Evolutionary conservation across 64 coral and sea anemone species (phyloP).

Genomic region (Stylophora pistillata): DNA sequence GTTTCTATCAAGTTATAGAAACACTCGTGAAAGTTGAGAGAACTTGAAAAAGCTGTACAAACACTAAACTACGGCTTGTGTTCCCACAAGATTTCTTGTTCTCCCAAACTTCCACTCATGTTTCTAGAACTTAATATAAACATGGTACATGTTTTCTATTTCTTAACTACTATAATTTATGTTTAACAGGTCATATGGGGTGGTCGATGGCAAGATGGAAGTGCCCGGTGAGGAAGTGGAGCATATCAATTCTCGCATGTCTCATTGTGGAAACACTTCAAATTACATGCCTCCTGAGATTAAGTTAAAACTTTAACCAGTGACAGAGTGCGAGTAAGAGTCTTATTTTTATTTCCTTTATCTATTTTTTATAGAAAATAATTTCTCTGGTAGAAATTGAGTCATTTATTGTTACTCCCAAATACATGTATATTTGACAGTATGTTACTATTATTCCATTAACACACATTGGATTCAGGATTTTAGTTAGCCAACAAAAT

Average conservation of each 20-base stretch:
- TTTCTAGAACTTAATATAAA: no score
- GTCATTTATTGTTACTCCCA: not conserved
- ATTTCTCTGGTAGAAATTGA: not conserved
- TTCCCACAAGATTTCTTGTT: no score
- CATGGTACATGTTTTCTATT: no score
- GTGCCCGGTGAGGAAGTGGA: slow-evolving; percentile 75
- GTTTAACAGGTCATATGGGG: slow-evolving; percentile 71
- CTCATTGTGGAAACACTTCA: slow-evolving; percentile 62
- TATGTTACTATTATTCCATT: no score
- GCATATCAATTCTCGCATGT: slow-evolving; percentile 73
- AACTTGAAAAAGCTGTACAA: no score
- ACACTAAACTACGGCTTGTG: no score
- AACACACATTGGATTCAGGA: not conserved
- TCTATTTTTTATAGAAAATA: not conserved
- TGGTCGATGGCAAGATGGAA: slow-evolving; percentile 71
- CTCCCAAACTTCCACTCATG: no score
- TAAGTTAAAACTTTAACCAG: not conserved
- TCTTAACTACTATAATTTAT: slow-evolving; percentile 35
- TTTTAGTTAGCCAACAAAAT: not conserved
- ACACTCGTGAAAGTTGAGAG: slow-evolving; percentile 26
- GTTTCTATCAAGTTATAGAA: slow-evolving; percentile 16
- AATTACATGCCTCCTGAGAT: slow-evolving; percentile 84
- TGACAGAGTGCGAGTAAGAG: not conserved
- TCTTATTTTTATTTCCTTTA: not conserved
- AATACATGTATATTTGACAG: not conserved